phyloP scores from a whole-genome alignment of 2,888 invertebrate genomes.

The Eucriotettix oculatus region DNA sequence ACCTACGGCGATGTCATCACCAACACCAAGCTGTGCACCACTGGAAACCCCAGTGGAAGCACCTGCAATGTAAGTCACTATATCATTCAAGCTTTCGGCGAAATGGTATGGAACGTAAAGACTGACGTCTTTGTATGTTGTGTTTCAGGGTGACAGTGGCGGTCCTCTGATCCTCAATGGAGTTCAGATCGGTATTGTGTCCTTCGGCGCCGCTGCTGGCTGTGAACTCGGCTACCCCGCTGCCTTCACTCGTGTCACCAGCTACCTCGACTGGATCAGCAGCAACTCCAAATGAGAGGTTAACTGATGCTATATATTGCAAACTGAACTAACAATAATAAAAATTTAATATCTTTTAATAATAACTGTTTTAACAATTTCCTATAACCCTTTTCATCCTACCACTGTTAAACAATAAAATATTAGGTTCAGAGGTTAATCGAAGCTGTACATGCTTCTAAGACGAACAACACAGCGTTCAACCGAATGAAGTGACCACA shows the following conservation, averaged over 20 bases:
- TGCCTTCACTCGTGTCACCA: constrained; percentile 15
- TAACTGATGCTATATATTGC: no score
- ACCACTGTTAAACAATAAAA: no score
- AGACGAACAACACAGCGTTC: no score
- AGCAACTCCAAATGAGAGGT: neutral
- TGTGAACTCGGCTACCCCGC: constrained; percentile 15
- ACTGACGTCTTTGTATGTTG: neutral
- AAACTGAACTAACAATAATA: no score
- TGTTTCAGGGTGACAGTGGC: constrained; percentile 19
- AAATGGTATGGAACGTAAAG: neutral
- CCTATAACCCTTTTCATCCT: no score
- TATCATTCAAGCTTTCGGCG: neutral
- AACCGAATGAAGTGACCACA: no score
- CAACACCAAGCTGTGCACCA: constrained; percentile 1
- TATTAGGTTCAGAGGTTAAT: no score
- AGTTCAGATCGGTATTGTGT: constrained; percentile 16
- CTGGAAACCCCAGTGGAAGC: neutral
- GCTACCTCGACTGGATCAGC: constrained; percentile 15
- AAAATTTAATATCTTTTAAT: no score
- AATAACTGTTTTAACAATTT: no score
- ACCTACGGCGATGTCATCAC: constrained; percentile 16
- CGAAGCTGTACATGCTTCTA: no score
- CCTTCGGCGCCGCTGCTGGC: constrained; percentile 15
- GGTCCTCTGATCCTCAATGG: constrained; percentile 14
- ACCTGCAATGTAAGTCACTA: neutral